A percentile compares a stretch with the other conserved stretches of the same genome.
Conservation (phyloP, 2,888 invertebrate genomes). For the Congeria kusceri region DNA sequence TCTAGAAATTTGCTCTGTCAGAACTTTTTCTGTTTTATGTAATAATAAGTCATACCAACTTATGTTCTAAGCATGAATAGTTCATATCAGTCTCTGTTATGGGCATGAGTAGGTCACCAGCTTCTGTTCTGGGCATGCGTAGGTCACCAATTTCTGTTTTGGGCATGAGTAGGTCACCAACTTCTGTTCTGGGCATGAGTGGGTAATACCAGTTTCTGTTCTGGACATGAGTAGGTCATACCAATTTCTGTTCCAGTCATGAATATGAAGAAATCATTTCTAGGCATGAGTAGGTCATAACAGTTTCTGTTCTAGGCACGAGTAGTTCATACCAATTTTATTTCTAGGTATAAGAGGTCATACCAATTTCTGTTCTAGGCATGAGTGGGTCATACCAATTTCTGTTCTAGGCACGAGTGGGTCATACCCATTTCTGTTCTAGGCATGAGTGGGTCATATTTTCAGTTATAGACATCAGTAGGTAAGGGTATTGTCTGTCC, state of each 20-base stretch:
- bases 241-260: neutral
- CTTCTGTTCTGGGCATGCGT: conserved; percentile 6
- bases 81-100: neutral
- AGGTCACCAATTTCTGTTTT: no score
- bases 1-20: neutral
- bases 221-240: neutral
- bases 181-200: neutral
- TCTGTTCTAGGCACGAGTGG: no score
- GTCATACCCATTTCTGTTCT: no score
- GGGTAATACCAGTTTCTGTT: neutral
- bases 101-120: neutral
- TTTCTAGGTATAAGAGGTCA: no score
- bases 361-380: no score
- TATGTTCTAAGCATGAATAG: neutral
- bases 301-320: neutral
- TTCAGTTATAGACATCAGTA: no score
- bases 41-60: neutral
- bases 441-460: no score
- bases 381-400: neutral
- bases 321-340: neutral
- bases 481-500: no score
- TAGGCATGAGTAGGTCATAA: conserved; percentile 14
- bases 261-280: neutral
- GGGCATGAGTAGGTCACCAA: no score
- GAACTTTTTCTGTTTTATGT: neutral